Evolutionary conservation across 1,140 invertebrate species (phyloP).

Genomic region (Oedothorax gibbosus): DNA sequence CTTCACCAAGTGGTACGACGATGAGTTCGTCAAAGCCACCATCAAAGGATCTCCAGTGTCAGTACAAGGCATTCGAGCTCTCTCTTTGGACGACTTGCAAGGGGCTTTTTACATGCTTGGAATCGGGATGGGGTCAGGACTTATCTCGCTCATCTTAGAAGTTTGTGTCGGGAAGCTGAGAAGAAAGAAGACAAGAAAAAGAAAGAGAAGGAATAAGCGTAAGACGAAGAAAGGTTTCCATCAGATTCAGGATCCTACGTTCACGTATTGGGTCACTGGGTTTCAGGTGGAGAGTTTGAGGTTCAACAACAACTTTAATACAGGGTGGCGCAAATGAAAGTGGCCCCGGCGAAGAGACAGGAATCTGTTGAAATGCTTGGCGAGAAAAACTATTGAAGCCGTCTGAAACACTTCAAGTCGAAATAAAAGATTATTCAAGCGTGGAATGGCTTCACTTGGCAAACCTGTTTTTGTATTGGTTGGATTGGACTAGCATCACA

Average conservation of each 20-base stretch:
- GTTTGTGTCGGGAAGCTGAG: background rate
- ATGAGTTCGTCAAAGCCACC: slow-evolving; percentile 33
- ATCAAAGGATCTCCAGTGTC: background rate
- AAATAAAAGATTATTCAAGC: too few relatives aligned
- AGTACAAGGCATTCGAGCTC: background rate
- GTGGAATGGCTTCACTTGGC: too few relatives aligned
- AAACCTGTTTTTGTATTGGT: too few relatives aligned
- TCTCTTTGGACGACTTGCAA: slow-evolving; percentile 41
- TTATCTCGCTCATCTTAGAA: background rate
- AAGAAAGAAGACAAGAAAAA: background rate
- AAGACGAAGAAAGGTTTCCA: background rate
- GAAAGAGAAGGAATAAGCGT: background rate
- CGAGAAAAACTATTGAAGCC: too few relatives aligned
- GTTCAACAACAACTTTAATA: too few relatives aligned
- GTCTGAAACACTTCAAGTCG: too few relatives aligned
- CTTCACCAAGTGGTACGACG: slow-evolving; percentile 47
- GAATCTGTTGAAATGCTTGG: too few relatives aligned
- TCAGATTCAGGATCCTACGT: background rate
- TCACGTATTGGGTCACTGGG: too few relatives aligned
- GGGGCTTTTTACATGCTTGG: slow-evolving; percentile 48
- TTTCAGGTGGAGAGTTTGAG: too few relatives aligned
- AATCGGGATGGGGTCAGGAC: background rate
- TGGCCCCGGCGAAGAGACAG: too few relatives aligned
- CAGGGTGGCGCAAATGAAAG: too few relatives aligned
- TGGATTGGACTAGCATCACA: too few relatives aligned